Percentiles rank a stretch among this genome's conserved stretches.
Conservation (phyloP, 2,888 invertebrate species). For the Podabrus alpinus region DNA sequence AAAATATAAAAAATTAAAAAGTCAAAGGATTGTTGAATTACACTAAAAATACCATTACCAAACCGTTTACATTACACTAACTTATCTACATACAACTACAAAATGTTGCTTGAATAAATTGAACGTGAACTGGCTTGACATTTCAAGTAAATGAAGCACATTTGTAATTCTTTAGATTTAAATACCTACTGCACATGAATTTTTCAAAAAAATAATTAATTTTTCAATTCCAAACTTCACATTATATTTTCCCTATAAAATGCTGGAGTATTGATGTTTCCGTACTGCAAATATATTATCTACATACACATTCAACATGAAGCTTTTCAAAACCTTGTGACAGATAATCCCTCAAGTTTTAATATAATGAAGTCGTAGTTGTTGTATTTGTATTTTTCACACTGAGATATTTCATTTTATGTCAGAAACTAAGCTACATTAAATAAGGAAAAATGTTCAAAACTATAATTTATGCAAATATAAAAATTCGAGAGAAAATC, state of each 20-base stretch:
- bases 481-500: not conserved
- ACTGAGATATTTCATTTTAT: not conserved
- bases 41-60: not conserved
- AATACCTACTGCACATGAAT: not conserved
- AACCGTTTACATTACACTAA: not conserved
- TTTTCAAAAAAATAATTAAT: not conserved
- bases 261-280: not conserved
- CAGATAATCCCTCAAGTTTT: conserved; percentile 4
- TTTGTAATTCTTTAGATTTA: not conserved
- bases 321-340: conserved; percentile 4
- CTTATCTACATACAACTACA: not conserved
- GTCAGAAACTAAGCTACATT: not conserved
- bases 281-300: not conserved
- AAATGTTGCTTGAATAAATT: not conserved
- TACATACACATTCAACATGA: not conserved
- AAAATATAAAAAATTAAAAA: not conserved
- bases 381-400: conserved; percentile 1
- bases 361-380: conserved; percentile 1
- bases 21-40: not conserved
- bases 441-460: not conserved
- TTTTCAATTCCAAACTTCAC: not conserved
- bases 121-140: not conserved
- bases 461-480: not conserved
- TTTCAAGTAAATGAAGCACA: not conserved
- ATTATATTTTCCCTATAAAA: not conserved